Conservation (phyloP, 2,797 vertebrate genomes). For the Alca torda region DNA sequence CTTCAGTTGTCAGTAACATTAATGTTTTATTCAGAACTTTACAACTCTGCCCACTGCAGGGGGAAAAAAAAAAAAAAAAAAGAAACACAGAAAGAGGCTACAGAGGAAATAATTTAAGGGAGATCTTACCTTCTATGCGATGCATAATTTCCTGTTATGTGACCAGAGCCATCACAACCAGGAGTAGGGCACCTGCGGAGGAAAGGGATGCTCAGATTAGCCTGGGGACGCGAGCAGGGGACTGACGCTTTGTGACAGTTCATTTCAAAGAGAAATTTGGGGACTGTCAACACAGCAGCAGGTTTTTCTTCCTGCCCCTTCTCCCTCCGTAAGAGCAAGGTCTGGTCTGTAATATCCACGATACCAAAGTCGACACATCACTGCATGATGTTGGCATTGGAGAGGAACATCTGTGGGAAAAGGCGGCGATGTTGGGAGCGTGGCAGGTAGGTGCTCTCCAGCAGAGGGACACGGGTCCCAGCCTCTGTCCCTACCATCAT, state of each 20-base stretch:
- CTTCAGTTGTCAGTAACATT: slow-evolving; percentile 32
- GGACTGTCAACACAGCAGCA: neutral
- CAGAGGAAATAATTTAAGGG: slow-evolving; percentile 1
- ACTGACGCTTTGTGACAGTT: neutral
- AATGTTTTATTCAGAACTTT: slow-evolving; percentile 39
- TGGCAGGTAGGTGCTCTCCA: neutral
- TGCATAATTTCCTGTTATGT: slow-evolving; percentile 97
- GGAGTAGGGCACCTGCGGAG: slow-evolving; percentile 92
- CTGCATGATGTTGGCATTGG: rapidly evolving
- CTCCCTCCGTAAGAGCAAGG: neutral
- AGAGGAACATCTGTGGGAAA: neutral
- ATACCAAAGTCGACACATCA: rapidly evolving
- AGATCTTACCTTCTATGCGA: slow-evolving; percentile 92
- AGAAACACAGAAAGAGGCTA: neutral
- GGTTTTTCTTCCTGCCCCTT: neutral
- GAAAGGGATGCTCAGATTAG: slow-evolving; percentile 31
- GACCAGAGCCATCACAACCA: slow-evolving; percentile 97
- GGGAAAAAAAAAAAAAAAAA: neutral
- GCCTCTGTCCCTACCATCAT: neutral
- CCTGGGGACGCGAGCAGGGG: neutral
- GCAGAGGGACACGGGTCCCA: rapidly evolving
- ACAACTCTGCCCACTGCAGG: slow-evolving; percentile 37
- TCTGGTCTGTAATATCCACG: neutral
- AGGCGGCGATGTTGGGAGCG: rapidly evolving
- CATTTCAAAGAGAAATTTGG: neutral